Conservation (phyloP, 2,888 invertebrate species). For the Phytoseiulus persimilis region DNA sequence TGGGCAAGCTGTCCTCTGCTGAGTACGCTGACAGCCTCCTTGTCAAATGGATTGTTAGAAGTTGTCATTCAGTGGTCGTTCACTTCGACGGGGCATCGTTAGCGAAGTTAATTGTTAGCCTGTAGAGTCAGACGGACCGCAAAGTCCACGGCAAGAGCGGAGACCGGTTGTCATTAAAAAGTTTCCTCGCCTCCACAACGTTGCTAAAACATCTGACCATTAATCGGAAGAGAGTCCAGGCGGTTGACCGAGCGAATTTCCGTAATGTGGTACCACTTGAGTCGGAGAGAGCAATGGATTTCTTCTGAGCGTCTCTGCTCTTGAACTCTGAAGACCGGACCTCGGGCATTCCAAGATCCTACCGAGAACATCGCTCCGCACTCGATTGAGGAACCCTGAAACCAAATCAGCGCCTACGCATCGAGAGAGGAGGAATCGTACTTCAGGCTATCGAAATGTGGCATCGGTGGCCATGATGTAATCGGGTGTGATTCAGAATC, state of each 20-base stretch:
- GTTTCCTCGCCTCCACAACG: not conserved
- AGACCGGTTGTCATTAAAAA: not conserved
- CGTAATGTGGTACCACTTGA: not conserved
- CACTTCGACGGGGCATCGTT: not conserved
- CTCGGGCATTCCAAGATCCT: no score
- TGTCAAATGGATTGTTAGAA: not conserved
- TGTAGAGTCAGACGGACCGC: not conserved
- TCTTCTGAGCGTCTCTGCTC: not conserved
- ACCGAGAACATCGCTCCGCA: no score
- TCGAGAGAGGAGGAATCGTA: no score
- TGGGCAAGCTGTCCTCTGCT: not conserved
- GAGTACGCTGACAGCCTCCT: not conserved
- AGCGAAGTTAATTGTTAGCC: not conserved
- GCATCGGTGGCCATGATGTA: no score
- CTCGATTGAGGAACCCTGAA: no score
- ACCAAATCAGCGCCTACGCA: no score
- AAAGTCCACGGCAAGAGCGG: not conserved
- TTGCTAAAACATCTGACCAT: not conserved
- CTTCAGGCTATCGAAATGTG: no score
- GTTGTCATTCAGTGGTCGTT: conserved; percentile 5
- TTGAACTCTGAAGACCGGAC: not conserved
- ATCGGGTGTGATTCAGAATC: no score
- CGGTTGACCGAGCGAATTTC: not conserved
- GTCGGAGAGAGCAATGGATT: not conserved
- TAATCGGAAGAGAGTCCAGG: not conserved